Percentiles rank a stretch among this genome's conserved stretches.
These are phyloP conservation scores for Brachirus orientalis DNA, from an alignment of 2,113 vertebrate genomes.

Conservation along the genomic window DNA sequence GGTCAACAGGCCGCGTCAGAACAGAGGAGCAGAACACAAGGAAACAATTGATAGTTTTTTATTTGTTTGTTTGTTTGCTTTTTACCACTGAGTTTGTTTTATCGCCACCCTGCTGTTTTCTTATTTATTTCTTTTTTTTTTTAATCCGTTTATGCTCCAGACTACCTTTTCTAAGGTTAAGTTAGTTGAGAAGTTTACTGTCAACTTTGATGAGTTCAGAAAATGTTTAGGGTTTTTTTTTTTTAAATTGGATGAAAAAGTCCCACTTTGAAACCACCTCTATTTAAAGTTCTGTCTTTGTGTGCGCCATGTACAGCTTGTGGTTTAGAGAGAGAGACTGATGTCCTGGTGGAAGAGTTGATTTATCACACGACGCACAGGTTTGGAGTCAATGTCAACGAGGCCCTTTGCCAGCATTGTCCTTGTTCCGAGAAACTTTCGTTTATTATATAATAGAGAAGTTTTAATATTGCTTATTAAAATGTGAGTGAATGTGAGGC, in stretches of 20 bases:
- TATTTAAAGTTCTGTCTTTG: no score
- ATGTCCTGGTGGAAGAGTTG: neutral
- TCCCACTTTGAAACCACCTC: no score
- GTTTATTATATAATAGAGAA: neutral
- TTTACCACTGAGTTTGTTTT: neutral
- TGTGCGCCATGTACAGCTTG: no score
- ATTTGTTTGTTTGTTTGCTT: no score
- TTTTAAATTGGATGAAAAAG: no score
- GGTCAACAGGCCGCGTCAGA: neutral
- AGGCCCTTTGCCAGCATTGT: neutral
- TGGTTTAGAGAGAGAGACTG: no score
- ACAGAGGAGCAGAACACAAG: neutral
- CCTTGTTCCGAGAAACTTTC: neutral
- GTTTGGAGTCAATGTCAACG: neutral
- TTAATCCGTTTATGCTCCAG: neutral
- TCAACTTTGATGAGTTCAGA: no score
- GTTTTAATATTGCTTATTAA: constrained; percentile 1
- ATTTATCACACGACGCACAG: neutral
- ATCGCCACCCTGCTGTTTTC: neutral
- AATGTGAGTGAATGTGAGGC: neutral
- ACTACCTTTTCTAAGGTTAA: no score
- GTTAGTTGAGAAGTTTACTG: no score
- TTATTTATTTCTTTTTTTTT: neutral
- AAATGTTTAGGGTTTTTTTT: no score
- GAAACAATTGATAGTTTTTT: neutral